phyloP scores from a whole-genome alignment of 2,888 invertebrate genomes.

The Mythimna pallens region DNA sequence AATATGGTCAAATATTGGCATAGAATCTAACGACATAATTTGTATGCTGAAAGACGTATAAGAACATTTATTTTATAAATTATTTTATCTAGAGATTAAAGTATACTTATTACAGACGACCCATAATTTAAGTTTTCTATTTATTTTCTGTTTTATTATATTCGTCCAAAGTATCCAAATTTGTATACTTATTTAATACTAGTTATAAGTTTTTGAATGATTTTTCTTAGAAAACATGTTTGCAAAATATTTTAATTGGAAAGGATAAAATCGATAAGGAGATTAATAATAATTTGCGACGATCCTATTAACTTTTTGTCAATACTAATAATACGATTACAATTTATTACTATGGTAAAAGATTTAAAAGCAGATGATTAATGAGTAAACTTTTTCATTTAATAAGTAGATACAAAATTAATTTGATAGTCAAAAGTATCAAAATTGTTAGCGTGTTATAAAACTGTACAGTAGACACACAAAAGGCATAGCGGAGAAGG shows the following conservation, averaged over 20 bases:
- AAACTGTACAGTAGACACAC: conserved; percentile 68
- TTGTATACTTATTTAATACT: background rate
- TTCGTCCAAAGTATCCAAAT: background rate
- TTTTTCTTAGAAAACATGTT: conserved; percentile 13
- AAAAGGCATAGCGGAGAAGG: conserved; percentile 75
- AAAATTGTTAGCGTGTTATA: conserved; percentile 59
- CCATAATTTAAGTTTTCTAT: conserved; percentile 9
- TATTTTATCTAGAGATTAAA: conserved; percentile 3
- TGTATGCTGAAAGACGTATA: conserved; percentile 18
- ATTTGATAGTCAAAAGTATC: conserved; percentile 69
- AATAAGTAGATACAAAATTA: background rate
- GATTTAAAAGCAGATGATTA: background rate
- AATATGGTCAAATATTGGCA: background rate
- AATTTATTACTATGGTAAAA: conserved; percentile 2
- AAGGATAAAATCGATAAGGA: conserved; percentile 10
- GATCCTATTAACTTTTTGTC: background rate
- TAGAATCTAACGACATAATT: conserved; percentile 5
- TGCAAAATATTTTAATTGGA: conserved; percentile 23
- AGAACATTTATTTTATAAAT: background rate
- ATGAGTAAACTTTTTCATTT: background rate
- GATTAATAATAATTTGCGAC: background rate
- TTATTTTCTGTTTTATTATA: conserved; percentile 13
- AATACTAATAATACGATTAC: background rate
- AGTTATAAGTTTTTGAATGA: background rate
- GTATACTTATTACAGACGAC: conserved; percentile 3